phyloP scores from a whole-genome alignment of 2,113 vertebrate genomes.

The Ammodytes marinus region DNA sequence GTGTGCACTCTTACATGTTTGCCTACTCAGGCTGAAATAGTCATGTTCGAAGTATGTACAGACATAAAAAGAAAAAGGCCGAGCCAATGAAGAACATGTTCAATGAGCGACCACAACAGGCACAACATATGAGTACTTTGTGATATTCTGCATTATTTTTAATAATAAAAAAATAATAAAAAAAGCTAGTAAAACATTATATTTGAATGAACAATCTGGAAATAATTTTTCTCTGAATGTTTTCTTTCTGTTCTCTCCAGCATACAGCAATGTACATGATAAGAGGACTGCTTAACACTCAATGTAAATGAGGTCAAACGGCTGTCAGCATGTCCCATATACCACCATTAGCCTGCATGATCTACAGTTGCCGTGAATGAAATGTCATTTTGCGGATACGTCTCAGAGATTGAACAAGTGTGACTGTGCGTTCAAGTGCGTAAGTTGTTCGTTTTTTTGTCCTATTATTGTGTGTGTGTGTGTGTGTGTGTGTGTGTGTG shows the following conservation, averaged over 20 bases:
- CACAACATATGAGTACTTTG: neutral
- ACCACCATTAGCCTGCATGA: conserved; percentile 27
- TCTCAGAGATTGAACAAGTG: neutral
- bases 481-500: neutral
- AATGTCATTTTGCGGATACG: conserved; percentile 19
- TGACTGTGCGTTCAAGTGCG: conserved; percentile 16
- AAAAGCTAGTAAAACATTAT: neutral
- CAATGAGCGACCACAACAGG: conserved; percentile 28
- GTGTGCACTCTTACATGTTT: conserved; percentile 47
- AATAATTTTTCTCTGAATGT: neutral
- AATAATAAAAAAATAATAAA: no score
- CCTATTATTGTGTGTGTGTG: neutral
- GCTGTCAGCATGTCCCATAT: conserved; percentile 26
- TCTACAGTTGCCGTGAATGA: conserved; percentile 9
- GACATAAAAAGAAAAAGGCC: conserved; percentile 62
- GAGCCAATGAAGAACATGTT: conserved; percentile 42
- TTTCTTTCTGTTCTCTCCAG: neutral
- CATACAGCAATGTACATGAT: neutral
- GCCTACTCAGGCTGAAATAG: conserved; percentile 74
- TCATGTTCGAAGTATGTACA: conserved; percentile 66
- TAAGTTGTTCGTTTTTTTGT: conserved; percentile 1
- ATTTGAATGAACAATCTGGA: neutral
- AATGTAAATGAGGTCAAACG: conserved; percentile 44
- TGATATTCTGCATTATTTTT: neutral
- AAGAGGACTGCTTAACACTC: conserved; percentile 8